Base-by-base conservation (phyloP, 2,797 vertebrate species). In the Cyclopterus lumpus region DNA sequence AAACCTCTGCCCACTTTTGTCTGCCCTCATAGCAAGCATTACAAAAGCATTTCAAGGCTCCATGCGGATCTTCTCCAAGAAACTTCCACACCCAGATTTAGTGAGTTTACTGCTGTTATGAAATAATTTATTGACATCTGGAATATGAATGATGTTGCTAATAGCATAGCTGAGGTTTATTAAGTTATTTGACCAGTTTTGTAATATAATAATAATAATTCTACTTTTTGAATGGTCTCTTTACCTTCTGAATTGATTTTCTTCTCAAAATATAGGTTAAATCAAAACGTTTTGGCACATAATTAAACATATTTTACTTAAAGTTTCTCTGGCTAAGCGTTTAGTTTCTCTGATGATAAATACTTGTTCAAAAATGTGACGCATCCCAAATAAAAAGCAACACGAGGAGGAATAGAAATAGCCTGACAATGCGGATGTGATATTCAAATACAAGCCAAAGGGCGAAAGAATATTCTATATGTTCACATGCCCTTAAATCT, bases 41-140 rank as follows among this genome's bases (percentile, higher is more conserved):
- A 97, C 97, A 0, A 96, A 99, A 53, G 98, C 97, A 14, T 99
- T 99, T 92, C 98, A 99, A 90, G 98, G 98, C 49, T 97, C 96
- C 71, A 99, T 99, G 98, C 92, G 97, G 73, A 99, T 99, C 84
- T 99, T 99, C 93, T 98, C 97, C 71, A 99, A 99, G 90, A 99
- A 99, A 72, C 95, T 99, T 75, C 98, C 98, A 14, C 98, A 99
- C 73, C 97, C 97, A 10, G 98, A 99, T 81, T 89, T 98, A 93
- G 98, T 98, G 78, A 94, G 96, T 89, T 28, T 71, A 20, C 46
- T 68, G 2, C 6, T 65, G 16, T 70, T 65, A 14, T 57, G 0
- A 74, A 73, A 40, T 65, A 2, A 55, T 66, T 42, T 30, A 16
- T 32, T 65, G 10, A 64, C 44, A 71, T 3, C 8, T 55, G 3